These are phyloP conservation scores for Pristionchus mayeri DNA, from an alignment of 2,888 invertebrate genomes.

Conservation along the genomic window DNA sequence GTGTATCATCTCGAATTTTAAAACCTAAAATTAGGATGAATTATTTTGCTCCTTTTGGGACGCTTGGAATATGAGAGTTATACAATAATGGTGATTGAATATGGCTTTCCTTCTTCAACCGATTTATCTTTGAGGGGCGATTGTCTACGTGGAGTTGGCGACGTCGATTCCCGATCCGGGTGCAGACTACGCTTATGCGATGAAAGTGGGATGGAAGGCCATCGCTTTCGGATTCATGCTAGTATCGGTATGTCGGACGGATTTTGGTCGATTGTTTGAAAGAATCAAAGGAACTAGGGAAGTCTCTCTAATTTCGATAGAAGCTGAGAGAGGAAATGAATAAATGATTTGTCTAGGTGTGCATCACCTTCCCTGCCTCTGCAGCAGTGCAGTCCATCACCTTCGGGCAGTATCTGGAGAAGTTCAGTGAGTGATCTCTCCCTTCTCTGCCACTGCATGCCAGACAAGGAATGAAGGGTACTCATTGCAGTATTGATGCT, in stretches of 20 bases:
- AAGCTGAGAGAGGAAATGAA: background rate
- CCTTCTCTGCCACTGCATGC: background rate
- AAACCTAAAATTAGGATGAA: no score
- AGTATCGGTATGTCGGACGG: conserved; percentile 43
- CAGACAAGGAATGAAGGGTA: no score
- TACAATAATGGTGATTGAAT: background rate
- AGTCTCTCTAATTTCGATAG: background rate
- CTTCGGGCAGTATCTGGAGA: conserved; percentile 65
- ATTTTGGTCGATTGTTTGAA: background rate
- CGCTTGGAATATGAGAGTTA: no score
- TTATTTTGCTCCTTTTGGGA: no score
- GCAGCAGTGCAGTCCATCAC: conserved; percentile 69
- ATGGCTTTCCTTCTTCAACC: background rate
- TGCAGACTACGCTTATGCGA: conserved; percentile 48
- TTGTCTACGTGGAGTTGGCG: conserved; percentile 91
- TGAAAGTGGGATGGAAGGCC: conserved; percentile 46
- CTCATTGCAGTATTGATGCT: background rate
- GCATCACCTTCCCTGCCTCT: conserved; percentile 65
- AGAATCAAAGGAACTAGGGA: background rate
- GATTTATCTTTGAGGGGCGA: conserved; percentile 79
- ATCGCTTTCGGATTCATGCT: conserved; percentile 65
- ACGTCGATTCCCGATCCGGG: conserved; percentile 83
- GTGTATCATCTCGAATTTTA: no score
- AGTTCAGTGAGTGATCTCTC: conserved; percentile 23
- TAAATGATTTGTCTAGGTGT: background rate